A percentile compares a stretch with the other conserved stretches of the same genome.
Conservation (phyloP, 2,797 vertebrate species). For the Cossypha caffra region DNA sequence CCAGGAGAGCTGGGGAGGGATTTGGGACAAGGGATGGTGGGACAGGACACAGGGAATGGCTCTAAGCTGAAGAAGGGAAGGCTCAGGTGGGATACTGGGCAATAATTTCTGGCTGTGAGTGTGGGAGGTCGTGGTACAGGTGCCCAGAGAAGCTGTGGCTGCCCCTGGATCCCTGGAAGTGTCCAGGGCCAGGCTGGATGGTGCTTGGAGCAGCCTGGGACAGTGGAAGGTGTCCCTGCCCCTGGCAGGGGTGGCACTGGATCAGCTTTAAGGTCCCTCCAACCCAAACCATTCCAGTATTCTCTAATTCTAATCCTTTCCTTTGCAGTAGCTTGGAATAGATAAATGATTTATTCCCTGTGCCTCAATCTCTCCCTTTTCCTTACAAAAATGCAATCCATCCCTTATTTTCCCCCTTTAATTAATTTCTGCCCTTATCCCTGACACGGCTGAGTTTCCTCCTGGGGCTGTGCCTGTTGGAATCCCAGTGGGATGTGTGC, state of each 20-base stretch:
- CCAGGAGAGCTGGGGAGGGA: not conserved
- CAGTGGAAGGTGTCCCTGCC: fast-evolving
- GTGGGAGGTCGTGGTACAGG: fast-evolving
- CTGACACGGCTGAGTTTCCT: not conserved
- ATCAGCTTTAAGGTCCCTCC: not conserved
- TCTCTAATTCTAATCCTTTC: not conserved
- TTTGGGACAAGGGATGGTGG: not conserved
- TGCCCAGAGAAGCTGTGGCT: not conserved
- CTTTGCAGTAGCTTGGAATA: not conserved
- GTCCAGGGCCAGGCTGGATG: not conserved
- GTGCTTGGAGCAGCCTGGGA: not conserved
- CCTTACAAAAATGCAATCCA: not conserved
- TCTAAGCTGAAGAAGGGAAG: not conserved
- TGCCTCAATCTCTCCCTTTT: not conserved
- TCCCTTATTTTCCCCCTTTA: not conserved
- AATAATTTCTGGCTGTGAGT: not conserved
- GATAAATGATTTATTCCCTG: not conserved
- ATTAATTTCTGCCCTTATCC: not conserved
- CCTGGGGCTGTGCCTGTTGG: not conserved
- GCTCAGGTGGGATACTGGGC: not conserved
- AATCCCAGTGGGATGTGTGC: not conserved
- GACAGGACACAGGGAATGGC: not conserved
- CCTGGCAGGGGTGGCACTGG: not conserved
- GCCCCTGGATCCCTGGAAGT: not conserved
- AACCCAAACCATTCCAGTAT: not conserved